These are phyloP conservation scores for Helicolenus hilgendorfi DNA, from an alignment of 2,797 vertebrate genomes.

Conservation along the genomic window DNA sequence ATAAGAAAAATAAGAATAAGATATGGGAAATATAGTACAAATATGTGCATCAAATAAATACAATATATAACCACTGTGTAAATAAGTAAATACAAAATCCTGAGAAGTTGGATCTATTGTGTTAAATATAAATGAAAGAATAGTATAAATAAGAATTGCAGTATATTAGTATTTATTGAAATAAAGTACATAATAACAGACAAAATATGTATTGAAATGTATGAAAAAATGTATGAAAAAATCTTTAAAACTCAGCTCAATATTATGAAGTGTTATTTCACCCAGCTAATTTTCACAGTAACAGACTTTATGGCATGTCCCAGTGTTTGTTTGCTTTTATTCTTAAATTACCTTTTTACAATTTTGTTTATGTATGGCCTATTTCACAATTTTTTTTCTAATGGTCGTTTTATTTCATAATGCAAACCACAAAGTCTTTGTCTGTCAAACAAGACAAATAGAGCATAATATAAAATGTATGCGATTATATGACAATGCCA, in stretches of 20 bases:
- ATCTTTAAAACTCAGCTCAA: no score
- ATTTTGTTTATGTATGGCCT: background rate
- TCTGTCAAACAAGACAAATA: background rate
- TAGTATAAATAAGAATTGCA: no score
- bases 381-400: no score
- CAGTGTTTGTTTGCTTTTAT: background rate
- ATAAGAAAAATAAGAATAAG: no score
- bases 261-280: background rate
- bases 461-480: background rate
- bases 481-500: background rate
- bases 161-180: no score
- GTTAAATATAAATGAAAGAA: no score
- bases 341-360: background rate
- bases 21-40: no score
- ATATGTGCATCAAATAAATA: no score
- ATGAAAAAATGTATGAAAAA: background rate
- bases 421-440: no score
- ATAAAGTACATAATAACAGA: background rate
- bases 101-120: no score
- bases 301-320: background rate
- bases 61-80: no score
- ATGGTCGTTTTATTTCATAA: background rate
- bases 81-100: no score
- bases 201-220: background rate
- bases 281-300: background rate